phyloP scores from a whole-genome alignment of 2,113 vertebrate genomes.

The Zosterops pallidus region DNA sequence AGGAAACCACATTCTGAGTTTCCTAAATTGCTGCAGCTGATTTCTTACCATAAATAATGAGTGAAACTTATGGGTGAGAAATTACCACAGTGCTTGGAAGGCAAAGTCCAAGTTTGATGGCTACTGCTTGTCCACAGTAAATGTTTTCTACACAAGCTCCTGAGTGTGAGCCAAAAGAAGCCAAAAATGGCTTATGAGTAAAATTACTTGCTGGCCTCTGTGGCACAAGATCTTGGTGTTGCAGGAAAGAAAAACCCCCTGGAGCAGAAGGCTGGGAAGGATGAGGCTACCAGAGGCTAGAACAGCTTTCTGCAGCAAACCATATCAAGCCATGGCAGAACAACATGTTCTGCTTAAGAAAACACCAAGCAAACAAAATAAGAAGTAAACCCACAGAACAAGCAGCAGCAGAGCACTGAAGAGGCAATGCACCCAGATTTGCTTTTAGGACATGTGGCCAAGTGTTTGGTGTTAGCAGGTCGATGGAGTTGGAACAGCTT shows the following conservation, averaged over 20 bases:
- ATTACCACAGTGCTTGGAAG: neutral
- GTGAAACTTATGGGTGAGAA: neutral
- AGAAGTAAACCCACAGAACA: neutral
- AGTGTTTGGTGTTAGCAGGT: neutral
- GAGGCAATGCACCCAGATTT: neutral
- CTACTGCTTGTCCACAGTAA: neutral
- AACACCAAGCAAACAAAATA: neutral
- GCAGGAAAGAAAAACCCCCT: slow-evolving; percentile 35
- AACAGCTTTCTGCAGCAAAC: slow-evolving; percentile 4
- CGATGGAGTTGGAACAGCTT: neutral
- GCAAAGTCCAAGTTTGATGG: neutral
- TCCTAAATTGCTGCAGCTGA: neutral
- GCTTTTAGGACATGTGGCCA: neutral
- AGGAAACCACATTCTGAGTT: neutral
- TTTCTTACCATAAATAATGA: neutral
- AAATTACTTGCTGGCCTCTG: slow-evolving; percentile 1
- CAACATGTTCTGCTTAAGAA: neutral
- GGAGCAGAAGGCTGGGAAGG: neutral
- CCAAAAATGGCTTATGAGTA: slow-evolving; percentile 9
- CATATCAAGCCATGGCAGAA: neutral
- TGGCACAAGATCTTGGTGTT: neutral
- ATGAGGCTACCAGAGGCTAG: neutral
- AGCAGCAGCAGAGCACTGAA: neutral
- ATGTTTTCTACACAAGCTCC: neutral
- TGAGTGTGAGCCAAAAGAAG: neutral